These are phyloP conservation scores for Hofmannophila pseudospretella DNA, from an alignment of 2,888 invertebrate species.

Conservation along the genomic window DNA sequence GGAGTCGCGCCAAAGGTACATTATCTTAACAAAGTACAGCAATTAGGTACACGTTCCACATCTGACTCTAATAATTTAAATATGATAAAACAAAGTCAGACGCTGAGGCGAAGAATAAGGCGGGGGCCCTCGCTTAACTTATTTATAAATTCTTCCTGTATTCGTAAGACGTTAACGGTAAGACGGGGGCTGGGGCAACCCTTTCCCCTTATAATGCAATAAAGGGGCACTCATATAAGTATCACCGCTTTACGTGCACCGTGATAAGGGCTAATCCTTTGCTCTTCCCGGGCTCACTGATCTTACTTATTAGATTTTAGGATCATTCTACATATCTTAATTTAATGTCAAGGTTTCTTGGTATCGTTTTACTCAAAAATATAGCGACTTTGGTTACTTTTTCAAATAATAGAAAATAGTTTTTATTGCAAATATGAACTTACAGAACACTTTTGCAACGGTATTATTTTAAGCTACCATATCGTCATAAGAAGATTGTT, in stretches of 20 bases:
- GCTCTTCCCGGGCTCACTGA: slow-evolving; percentile 46
- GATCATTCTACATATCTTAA: slow-evolving; percentile 25
- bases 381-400: too few relatives aligned
- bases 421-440: too few relatives aligned
- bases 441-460: too few relatives aligned
- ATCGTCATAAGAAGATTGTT: too few relatives aligned
- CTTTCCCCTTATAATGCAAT: slow-evolving; percentile 71
- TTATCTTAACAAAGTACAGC: slow-evolving; percentile 78
- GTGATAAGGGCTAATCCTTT: slow-evolving; percentile 72
- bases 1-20: slow-evolving; percentile 76
- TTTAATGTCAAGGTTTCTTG: slow-evolving; percentile 13
- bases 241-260: slow-evolving; percentile 65
- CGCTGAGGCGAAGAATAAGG: slow-evolving; percentile 66
- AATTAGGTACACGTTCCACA: slow-evolving; percentile 78
- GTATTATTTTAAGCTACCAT: too few relatives aligned
- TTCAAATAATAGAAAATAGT: too few relatives aligned
- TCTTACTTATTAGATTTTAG: slow-evolving; percentile 61
- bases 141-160: slow-evolving; percentile 73
- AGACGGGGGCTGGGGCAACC: slow-evolving; percentile 54
- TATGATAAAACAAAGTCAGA: slow-evolving; percentile 77
- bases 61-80: slow-evolving; percentile 78
- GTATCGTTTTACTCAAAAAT: too few relatives aligned
- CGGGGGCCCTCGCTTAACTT: slow-evolving; percentile 65
- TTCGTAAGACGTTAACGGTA: slow-evolving; percentile 41
- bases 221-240: slow-evolving; percentile 76